Evolutionary conservation across 2,113 vertebrate genomes (phyloP).

Genomic region (Corydoras sp.): DNA sequence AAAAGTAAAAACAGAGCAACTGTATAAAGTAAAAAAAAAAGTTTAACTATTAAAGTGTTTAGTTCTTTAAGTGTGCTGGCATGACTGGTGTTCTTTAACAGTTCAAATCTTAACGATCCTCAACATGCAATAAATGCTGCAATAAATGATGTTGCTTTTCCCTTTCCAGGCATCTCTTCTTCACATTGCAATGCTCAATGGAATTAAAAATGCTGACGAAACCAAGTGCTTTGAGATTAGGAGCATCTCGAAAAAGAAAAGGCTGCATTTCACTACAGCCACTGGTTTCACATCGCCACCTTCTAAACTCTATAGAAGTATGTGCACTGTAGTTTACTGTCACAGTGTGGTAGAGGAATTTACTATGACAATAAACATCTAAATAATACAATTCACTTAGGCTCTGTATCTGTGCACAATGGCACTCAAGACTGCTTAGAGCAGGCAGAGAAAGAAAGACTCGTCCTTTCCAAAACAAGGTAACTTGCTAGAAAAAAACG

Average conservation of each 20-base stretch:
- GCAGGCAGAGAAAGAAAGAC: background rate
- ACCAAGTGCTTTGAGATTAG: too few relatives aligned
- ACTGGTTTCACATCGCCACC: background rate
- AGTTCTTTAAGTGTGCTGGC: background rate
- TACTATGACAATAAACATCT: background rate
- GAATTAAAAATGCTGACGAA: background rate
- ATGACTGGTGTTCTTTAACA: too few relatives aligned
- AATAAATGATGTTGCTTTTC: too few relatives aligned
- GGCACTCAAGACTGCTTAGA: background rate
- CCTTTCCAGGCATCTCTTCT: background rate
- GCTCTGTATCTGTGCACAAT: background rate
- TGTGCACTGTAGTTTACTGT: background rate
- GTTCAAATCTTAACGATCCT: background rate
- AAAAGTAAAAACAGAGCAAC: constrained; percentile 30
- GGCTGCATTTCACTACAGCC: background rate
- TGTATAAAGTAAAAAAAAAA: constrained; percentile 38
- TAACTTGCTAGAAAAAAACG: too few relatives aligned
- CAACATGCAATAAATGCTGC: background rate
- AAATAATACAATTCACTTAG: background rate
- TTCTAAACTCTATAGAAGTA: constrained; percentile 1
- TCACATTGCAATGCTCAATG: constrained; percentile 9
- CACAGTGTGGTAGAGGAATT: background rate
- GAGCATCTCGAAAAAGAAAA: constrained; percentile 2
- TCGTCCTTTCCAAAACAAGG: constrained; percentile 5
- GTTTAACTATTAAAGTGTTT: constrained; percentile 24